Conservation (phyloP, 2,797 vertebrate species). For the Cirrhinus molitorella region DNA sequence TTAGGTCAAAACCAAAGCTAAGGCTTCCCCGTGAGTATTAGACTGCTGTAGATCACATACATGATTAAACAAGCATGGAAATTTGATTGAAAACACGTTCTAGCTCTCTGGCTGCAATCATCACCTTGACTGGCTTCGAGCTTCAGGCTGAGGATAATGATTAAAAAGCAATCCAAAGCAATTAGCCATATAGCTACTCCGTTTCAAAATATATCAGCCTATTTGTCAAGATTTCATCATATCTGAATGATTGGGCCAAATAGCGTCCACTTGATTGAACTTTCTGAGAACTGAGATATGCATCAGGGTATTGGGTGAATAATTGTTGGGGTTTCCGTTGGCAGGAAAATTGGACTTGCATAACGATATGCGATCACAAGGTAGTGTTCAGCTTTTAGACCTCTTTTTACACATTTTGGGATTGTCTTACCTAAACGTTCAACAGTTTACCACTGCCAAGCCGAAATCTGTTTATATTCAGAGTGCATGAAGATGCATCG, state of each 20-base stretch:
- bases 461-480: background rate
- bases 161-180: conserved; percentile 43
- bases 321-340: conserved; percentile 41
- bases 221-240: conserved; percentile 57
- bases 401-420: background rate
- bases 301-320: conserved; percentile 42
- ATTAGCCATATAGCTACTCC: conserved; percentile 34
- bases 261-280: conserved; percentile 30
- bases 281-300: conserved; percentile 46
- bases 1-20: background rate
- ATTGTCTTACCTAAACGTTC: background rate
- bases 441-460: background rate
- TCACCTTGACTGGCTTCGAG: conserved; percentile 26
- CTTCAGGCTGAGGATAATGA: conserved; percentile 35
- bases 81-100: conserved; percentile 16
- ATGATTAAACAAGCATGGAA: conserved; percentile 7
- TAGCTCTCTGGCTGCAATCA: conserved; percentile 23
- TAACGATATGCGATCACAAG: background rate
- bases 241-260: conserved; percentile 50
- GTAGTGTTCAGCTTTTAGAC: conserved; percentile 18
- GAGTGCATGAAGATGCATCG: conserved; percentile 4
- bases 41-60: background rate
- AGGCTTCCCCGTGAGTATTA: background rate
- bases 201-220: conserved; percentile 52
- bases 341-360: conserved; percentile 10